Conservation (phyloP, 2,797 vertebrate genomes). For the Cuniculus paca region DNA sequence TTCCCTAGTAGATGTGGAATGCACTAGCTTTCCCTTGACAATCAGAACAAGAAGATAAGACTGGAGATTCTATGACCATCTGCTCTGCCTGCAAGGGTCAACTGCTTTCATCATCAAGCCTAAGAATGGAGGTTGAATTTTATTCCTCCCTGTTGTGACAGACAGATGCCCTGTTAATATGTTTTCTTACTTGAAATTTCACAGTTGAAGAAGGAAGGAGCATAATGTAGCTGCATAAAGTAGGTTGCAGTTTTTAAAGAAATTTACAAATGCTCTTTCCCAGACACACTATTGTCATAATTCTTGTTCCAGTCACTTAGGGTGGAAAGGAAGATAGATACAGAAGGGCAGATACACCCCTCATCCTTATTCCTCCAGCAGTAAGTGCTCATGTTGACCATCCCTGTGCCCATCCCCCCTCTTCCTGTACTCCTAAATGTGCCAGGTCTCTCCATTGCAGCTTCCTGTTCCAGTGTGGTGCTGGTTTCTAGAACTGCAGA, state of each 20-base stretch:
- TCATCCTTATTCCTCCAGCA: background rate
- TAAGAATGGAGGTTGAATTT: background rate
- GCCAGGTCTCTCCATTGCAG: background rate
- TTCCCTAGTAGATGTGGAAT: background rate
- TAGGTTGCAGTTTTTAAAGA: background rate
- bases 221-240: background rate
- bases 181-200: conserved; percentile 15
- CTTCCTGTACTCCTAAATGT: background rate
- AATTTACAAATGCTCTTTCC: background rate
- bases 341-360: background rate
- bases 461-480: background rate
- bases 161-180: background rate
- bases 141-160: background rate
- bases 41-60: background rate
- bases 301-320: background rate
- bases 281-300: background rate
- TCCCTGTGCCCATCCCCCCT: accelerated
- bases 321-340: background rate
- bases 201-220: background rate
- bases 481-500: background rate
- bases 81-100: background rate
- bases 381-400: background rate
- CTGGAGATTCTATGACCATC: background rate
- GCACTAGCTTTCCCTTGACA: background rate
- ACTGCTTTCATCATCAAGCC: background rate